Percentiles rank a stretch among this genome's conserved stretches.
These are phyloP conservation scores for Minunthozetes semirufus DNA, from an alignment of 2,888 invertebrate species.

Conservation along the genomic window DNA sequence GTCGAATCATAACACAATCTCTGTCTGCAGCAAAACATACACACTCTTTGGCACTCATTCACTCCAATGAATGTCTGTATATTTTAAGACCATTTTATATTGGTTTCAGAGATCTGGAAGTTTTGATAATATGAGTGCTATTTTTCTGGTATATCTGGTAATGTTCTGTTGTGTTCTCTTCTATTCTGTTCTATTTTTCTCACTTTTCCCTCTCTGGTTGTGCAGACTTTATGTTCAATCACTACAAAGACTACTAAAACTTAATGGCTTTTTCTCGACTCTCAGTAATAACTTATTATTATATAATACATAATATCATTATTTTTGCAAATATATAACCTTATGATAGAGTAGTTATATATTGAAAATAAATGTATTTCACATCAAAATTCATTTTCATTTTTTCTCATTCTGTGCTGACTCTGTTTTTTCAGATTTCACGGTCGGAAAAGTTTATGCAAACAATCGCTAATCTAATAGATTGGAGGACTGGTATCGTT, in stretches of 20 bases:
- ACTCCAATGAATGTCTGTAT: not conserved
- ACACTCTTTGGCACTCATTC: not conserved
- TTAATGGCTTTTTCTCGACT: slow-evolving; percentile 28
- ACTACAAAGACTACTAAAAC: slow-evolving; percentile 23
- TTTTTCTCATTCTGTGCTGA: not conserved
- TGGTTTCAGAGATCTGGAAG: slow-evolving; percentile 4
- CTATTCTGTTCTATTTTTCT: not conserved
- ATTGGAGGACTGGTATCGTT: not conserved
- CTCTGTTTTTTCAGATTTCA: slow-evolving; percentile 4
- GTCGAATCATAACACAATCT: slow-evolving; percentile 21
- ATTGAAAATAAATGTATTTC: not conserved
- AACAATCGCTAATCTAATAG: slow-evolving; percentile 6
- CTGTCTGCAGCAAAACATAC: not conserved
- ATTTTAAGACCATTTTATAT: slow-evolving; percentile 24
- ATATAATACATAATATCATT: slow-evolving; percentile 26
- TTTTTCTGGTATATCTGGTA: slow-evolving; percentile 21
- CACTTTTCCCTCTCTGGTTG: not conserved
- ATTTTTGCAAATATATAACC: not conserved
- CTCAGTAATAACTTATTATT: slow-evolving; percentile 27
- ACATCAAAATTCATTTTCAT: not conserved
- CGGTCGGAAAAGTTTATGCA: not conserved
- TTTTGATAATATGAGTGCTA: slow-evolving; percentile 22
- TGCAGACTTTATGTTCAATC: not conserved
- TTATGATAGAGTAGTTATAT: not conserved
- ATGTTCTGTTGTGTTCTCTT: not conserved